A percentile compares a stretch with the other conserved stretches of the same genome.
These are phyloP conservation scores for Tragopan temminckii DNA, from an alignment of 2,797 vertebrate genomes.

Conservation along the genomic window DNA sequence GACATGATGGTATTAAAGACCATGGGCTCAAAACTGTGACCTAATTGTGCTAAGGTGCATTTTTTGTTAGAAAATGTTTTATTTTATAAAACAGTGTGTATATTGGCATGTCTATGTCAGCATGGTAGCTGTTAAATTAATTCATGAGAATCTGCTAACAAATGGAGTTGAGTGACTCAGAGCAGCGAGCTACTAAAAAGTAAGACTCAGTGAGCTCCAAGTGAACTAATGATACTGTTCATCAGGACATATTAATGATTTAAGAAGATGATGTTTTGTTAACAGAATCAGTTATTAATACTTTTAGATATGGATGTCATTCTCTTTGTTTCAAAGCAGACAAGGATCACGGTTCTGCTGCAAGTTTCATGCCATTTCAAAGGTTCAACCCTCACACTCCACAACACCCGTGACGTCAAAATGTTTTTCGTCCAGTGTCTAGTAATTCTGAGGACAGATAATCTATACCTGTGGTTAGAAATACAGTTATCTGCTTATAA, in stretches of 20 bases:
- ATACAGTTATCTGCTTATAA: not conserved
- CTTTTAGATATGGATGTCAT: not conserved
- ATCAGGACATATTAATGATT: not conserved
- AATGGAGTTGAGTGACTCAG: conserved; percentile 10
- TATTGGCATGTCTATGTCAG: too few relatives aligned
- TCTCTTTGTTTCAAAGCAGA: not conserved
- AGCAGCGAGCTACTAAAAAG: not conserved
- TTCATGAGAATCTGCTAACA: not conserved
- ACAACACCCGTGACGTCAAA: not conserved
- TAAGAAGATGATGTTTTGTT: not conserved
- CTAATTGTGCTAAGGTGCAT: not conserved
- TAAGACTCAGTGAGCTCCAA: not conserved
- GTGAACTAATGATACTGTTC: conserved; percentile 5
- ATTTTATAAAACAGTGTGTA: not conserved
- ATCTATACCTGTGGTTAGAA: not conserved
- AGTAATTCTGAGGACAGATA: not conserved
- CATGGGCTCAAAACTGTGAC: not conserved
- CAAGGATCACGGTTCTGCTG: not conserved
- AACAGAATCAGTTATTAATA: not conserved
- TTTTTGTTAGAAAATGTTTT: not conserved
- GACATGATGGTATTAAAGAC: not conserved
- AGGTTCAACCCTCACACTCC: not conserved
- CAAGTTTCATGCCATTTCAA: not conserved
- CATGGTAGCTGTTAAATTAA: not conserved
- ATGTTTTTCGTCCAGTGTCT: not conserved